These are phyloP conservation scores for Ypsolopha sequella DNA, from an alignment of 2,888 invertebrate species.

Conservation along the genomic window DNA sequence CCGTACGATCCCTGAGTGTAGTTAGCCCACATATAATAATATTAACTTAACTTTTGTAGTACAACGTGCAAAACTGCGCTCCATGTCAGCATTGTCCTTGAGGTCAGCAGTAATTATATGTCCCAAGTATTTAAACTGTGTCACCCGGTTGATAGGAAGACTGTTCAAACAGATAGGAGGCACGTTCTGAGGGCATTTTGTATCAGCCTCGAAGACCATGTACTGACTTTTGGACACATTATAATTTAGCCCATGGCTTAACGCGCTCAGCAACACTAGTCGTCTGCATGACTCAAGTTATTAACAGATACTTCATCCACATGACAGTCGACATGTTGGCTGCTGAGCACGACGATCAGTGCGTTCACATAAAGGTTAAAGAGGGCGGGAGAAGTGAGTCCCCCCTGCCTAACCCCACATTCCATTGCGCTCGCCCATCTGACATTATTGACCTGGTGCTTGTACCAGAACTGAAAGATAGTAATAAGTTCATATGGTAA, in stretches of 20 bases:
- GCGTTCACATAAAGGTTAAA: background rate
- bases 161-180: background rate
- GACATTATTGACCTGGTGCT: conserved; percentile 1
- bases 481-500: conserved; percentile 3
- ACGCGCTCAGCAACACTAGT: too few relatives aligned
- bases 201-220: too few relatives aligned
- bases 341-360: too few relatives aligned
- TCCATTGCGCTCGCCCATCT: background rate
- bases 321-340: background rate
- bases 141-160: background rate
- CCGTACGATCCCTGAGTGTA: too few relatives aligned
- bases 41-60: background rate
- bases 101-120: background rate
- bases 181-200: too few relatives aligned
- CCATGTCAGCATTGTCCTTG: background rate
- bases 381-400: background rate
- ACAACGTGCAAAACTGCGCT: background rate
- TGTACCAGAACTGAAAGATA: conserved; percentile 6
- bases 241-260: too few relatives aligned
- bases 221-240: too few relatives aligned
- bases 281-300: background rate
- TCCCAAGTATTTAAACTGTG: background rate
- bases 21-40: too few relatives aligned
- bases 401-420: background rate
- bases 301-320: background rate